Evolutionary conservation across 1,140 invertebrate genomes (phyloP), one percentile per base, ranked within the genome.

Genomic region (Drosophila teissieri): DNA sequence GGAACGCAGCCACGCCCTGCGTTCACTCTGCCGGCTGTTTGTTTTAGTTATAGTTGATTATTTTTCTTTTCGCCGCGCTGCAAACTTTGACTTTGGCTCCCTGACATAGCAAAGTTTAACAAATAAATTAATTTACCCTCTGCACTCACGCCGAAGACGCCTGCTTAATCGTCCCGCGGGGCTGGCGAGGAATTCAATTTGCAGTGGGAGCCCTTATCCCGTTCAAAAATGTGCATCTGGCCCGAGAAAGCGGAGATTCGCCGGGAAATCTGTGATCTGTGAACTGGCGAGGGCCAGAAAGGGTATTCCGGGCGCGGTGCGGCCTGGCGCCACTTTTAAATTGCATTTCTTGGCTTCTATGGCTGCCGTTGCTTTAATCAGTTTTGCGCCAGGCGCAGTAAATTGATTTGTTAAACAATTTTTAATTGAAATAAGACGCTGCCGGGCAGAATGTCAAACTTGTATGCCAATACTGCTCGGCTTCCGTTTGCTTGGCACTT

Each of bases 401-500:
- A 88, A 89, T 88, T 88, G 84, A 88, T 88, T 88, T 80, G 76
- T 89, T 88, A 80, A 89, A 77, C 76, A 80, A 84, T 84, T 89
- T 89, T 88, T 88, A 88, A 88, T 88, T 88, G 84, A 88, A 88
- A 88, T 78, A 53, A 60, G 82, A 80, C 60, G 64, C 73, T 67
- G 48, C 49, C 61, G 63, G 79, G 72, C 60, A 63, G 68, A 63
- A 84, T 79, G 83, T 88, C 80, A 64, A 88, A 86, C 49, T 83
- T 88, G 64, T 37, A 12, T 49, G 49, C 62, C 62, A 37, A 63
- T 74, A 42, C 60, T 48, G 68, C 72, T 58, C 58, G 61, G 58
- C 63, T 67, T 36, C 63, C 34, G 65, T 15, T 37, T 52, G 36
- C 62, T 34, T 48, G 65, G 40, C 65, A 70, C 63, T 70, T 67